A percentile compares a stretch with the other conserved stretches of the same genome.
Evolutionary conservation across 2,113 vertebrate genomes (phyloP).

Genomic region (Herpailurus yagouaroundi): DNA sequence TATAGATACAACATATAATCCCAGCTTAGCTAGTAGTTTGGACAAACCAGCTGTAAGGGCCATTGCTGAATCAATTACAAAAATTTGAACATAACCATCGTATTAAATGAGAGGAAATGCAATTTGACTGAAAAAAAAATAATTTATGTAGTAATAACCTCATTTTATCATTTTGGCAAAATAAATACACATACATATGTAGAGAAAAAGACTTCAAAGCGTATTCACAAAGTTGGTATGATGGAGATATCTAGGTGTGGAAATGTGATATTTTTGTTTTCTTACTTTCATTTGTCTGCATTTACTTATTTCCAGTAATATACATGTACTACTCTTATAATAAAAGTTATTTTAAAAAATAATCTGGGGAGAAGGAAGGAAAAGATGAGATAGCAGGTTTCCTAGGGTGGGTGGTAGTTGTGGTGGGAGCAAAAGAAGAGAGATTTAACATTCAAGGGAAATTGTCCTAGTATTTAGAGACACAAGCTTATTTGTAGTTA

Average conservation of each 20-base stretch:
- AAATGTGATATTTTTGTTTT: not conserved
- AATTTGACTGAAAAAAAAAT: constrained; percentile 10
- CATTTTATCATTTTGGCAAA: constrained; percentile 19
- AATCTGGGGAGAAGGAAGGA: not conserved
- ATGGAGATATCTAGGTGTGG: not conserved
- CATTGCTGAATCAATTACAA: constrained; percentile 9
- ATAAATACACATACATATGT: not conserved
- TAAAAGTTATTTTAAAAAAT: not conserved
- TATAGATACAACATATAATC: not conserved
- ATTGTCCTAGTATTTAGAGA: constrained; percentile 32
- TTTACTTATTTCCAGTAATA: constrained; percentile 50
- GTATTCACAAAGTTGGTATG: not conserved
- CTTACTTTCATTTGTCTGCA: constrained; percentile 11
- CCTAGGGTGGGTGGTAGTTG: not conserved
- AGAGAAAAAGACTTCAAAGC: not conserved
- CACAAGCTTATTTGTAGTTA: not conserved
- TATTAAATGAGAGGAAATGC: not conserved
- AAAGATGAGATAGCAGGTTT: not conserved
- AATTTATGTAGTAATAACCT: not conserved
- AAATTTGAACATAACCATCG: constrained; percentile 9
- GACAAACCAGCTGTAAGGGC: not conserved
- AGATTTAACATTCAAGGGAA: not conserved
- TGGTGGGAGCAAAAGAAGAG: not conserved
- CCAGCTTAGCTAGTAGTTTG: not conserved
- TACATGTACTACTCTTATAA: not conserved